These are phyloP conservation scores for Mimachlamys varia DNA, from an alignment of 2,888 invertebrate genomes.

Conservation along the genomic window DNA sequence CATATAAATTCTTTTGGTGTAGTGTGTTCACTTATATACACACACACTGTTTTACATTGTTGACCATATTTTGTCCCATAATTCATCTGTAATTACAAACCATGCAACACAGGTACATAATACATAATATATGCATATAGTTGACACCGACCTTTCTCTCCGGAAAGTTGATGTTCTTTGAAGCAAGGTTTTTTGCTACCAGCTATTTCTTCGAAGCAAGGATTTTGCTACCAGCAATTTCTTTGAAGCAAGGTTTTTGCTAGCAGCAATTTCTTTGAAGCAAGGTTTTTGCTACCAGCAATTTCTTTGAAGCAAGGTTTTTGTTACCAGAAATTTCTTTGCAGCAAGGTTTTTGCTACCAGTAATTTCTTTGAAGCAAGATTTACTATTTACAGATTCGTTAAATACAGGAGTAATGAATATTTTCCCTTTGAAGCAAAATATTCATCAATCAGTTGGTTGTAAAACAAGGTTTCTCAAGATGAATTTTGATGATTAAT, in stretches of 20 bases:
- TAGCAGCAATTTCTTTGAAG: not conserved
- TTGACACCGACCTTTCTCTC: not conserved
- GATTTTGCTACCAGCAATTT: not conserved
- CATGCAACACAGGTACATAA: not conserved
- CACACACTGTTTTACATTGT: no score
- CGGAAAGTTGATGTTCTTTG: not conserved
- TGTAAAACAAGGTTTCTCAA: not conserved
- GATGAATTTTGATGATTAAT: not conserved
- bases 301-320: slow-evolving; percentile 34
- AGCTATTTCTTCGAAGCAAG: slow-evolving; percentile 12
- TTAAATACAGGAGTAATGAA: not conserved
- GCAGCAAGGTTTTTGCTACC: not conserved
- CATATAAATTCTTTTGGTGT: no score
- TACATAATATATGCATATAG: not conserved
- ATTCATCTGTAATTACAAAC: not conserved
- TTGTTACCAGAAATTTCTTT: no score
- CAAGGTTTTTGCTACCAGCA: not conserved
- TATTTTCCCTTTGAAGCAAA: not conserved
- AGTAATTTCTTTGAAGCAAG: slow-evolving; percentile 10
- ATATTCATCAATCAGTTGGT: not conserved
- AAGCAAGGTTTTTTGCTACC: not conserved
- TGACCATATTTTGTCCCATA: not conserved
- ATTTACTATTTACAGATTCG: not conserved
- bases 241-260: not conserved
- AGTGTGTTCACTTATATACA: no score